Conservation (phyloP, 2,113 vertebrate species). For the Cettia cetti region DNA sequence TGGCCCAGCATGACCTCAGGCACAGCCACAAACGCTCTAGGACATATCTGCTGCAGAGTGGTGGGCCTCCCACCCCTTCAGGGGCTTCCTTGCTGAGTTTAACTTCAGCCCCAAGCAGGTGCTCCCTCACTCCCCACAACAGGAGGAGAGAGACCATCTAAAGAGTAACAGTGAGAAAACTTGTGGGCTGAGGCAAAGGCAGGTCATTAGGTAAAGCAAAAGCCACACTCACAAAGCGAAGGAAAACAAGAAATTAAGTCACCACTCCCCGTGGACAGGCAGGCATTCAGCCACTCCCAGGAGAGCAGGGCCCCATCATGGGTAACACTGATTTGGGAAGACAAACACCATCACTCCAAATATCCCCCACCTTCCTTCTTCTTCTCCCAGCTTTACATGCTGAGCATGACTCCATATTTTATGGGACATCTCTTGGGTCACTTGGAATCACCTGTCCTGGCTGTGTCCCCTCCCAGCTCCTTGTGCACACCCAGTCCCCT, state of each 20-base stretch:
- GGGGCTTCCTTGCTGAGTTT: neutral
- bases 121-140: neutral
- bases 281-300: neutral
- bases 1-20: neutral
- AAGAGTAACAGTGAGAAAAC: neutral
- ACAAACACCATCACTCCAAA: no score
- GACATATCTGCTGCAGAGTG: neutral
- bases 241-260: neutral
- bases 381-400: fast-evolving
- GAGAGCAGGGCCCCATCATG: neutral
- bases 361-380: no score
- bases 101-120: fast-evolving
- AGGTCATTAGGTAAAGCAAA: neutral
- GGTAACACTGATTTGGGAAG: neutral
- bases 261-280: neutral
- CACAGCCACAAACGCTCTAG: neutral
- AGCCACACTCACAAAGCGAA: neutral
- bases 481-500: no score
- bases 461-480: neutral
- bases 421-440: neutral
- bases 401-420: no score
- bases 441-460: fast-evolving
- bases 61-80: no score
- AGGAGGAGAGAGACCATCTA: neutral
- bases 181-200: neutral